Evolutionary conservation across 1,140 invertebrate genomes (phyloP).

Genomic region (Drosophila subobscura): DNA sequence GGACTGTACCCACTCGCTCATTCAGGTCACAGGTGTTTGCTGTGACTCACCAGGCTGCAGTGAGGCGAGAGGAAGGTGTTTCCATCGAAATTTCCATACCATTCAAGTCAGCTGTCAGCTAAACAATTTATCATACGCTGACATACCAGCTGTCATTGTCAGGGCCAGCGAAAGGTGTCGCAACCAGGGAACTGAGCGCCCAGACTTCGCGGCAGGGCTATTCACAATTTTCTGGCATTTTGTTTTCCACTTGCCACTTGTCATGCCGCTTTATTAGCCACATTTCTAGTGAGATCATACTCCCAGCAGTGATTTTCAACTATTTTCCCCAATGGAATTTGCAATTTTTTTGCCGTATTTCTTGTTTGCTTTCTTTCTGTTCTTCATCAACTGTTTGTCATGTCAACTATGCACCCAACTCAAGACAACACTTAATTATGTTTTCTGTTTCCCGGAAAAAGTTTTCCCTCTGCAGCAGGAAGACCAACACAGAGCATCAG

Average conservation of each 20-base stretch:
- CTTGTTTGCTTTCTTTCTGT: conserved; percentile 11
- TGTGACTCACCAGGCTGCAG: conserved; percentile 13
- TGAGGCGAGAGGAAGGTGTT: conserved; percentile 6
- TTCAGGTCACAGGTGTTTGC: conserved; percentile 1
- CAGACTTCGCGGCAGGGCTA: conserved; percentile 6
- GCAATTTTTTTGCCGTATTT: conserved; percentile 32
- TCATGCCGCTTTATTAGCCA: conserved; percentile 60
- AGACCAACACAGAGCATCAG: not conserved
- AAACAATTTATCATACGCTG: conserved; percentile 74
- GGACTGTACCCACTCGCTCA: not conserved
- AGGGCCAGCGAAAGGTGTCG: conserved; percentile 27
- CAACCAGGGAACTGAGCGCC: not conserved
- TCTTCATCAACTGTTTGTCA: conserved; percentile 71
- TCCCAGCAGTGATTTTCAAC: conserved; percentile 7
- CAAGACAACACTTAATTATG: conserved; percentile 80
- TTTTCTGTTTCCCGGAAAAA: conserved; percentile 58
- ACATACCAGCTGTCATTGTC: conserved; percentile 65
- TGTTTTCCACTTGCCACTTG: conserved; percentile 54
- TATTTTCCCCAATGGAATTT: conserved; percentile 38
- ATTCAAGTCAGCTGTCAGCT: conserved; percentile 60
- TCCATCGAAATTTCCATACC: conserved; percentile 61
- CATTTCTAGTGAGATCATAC: conserved; percentile 6
- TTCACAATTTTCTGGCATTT: conserved; percentile 33
- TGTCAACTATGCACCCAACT: conserved; percentile 57
- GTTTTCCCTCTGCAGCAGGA: conserved; percentile 34